A percentile compares a stretch with the other conserved stretches of the same genome.
Evolutionary conservation across 2,888 invertebrate species (phyloP).

Genomic region (Acanthopleura granulata): DNA sequence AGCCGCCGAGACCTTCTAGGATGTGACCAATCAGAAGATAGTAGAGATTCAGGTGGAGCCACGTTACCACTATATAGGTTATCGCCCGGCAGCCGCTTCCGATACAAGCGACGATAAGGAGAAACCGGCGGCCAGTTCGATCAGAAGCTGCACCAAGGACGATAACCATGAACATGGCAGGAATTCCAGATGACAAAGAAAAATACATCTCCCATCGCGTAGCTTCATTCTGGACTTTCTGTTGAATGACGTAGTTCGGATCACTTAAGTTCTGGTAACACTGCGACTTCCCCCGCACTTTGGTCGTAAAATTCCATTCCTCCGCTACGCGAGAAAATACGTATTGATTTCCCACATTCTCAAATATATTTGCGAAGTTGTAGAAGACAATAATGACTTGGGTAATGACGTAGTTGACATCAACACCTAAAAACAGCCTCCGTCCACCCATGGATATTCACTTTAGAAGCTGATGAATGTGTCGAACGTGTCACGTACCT

Average conservation of each 20-base stretch:
- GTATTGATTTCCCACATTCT: background rate
- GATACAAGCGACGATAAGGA: background rate
- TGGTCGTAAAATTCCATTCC: background rate
- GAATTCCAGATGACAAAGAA: background rate
- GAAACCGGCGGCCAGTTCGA: background rate
- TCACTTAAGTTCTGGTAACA: background rate
- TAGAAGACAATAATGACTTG: background rate
- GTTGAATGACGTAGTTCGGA: background rate
- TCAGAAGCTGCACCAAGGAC: background rate
- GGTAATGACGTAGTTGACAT: background rate
- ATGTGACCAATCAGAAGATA: conserved; percentile 7
- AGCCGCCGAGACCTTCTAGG: background rate
- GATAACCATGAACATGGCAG: background rate
- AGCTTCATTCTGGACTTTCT: background rate
- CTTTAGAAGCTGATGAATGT: no score
- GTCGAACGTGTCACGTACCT: no score
- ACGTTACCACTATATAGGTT: background rate
- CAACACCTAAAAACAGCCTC: background rate
- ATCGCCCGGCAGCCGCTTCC: background rate
- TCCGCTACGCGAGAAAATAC: background rate
- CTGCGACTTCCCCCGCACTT: background rate
- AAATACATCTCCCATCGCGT: background rate
- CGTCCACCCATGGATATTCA: background rate
- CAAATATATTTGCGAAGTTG: background rate
- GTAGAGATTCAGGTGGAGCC: background rate